phyloP scores from a whole-genome alignment of 2,888 invertebrate species.

The Metellina segmentata region DNA sequence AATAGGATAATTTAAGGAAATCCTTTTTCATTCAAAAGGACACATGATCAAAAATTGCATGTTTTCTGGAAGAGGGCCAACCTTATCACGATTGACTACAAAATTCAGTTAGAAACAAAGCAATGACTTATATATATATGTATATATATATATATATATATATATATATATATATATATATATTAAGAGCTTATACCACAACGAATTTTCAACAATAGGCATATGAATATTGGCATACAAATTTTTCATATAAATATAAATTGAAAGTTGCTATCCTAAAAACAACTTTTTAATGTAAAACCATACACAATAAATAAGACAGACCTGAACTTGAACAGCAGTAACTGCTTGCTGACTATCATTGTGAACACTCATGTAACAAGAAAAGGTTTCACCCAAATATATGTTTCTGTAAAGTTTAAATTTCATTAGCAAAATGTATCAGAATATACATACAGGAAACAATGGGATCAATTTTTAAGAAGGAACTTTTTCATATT shows the following conservation, averaged over 20 bases:
- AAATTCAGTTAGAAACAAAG: too few relatives aligned
- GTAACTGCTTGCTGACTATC: constrained; percentile 92
- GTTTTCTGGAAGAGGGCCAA: too few relatives aligned
- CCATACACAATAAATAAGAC: constrained; percentile 68
- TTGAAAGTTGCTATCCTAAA: constrained; percentile 6
- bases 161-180: too few relatives aligned
- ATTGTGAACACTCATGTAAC: constrained; percentile 98
- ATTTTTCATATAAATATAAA: neutral
- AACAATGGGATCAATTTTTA: too few relatives aligned
- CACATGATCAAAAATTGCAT: too few relatives aligned
- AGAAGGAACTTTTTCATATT: too few relatives aligned
- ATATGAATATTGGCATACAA: constrained; percentile 25
- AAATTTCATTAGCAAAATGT: neutral
- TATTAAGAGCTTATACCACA: neutral
- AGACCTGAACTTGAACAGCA: constrained; percentile 90
- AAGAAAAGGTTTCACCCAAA: constrained; percentile 98
- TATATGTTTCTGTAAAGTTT: constrained; percentile 90
- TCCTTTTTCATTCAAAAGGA: too few relatives aligned
- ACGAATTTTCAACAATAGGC: neutral
- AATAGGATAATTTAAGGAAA: too few relatives aligned
- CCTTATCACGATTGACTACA: too few relatives aligned
- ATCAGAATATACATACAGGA: too few relatives aligned
- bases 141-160: too few relatives aligned
- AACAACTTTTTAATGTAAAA: constrained; percentile 5
- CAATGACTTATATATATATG: too few relatives aligned